These are phyloP conservation scores for Bufotes viridis DNA, from an alignment of 2,797 vertebrate species.

Conservation along the genomic window DNA sequence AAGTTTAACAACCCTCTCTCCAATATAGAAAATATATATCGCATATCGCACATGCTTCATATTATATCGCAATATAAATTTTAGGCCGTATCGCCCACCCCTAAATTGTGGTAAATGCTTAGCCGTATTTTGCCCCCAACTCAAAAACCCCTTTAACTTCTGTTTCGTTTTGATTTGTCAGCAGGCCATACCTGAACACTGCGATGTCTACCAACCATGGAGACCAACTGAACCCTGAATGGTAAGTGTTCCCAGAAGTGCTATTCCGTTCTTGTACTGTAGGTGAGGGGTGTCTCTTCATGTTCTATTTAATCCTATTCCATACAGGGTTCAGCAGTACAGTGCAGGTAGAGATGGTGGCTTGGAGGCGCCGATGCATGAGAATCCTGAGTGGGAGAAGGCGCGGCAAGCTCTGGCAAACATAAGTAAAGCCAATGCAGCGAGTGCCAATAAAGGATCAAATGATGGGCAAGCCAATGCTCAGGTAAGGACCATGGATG, in stretches of 20 bases:
- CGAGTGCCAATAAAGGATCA: conserved; percentile 73
- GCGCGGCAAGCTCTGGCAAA: conserved; percentile 90
- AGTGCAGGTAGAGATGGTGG: conserved; percentile 66
- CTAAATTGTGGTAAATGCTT: too few species aligned
- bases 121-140: too few species aligned
- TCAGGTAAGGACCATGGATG: conserved; percentile 72
- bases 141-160: too few species aligned
- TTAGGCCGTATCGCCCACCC: too few species aligned
- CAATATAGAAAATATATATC: too few species aligned
- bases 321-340: conserved; percentile 48
- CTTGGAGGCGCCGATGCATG: conserved; percentile 81
- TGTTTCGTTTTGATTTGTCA: background rate
- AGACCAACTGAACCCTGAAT: conserved; percentile 44
- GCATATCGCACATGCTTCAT: too few species aligned
- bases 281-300: background rate
- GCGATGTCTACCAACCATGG: conserved; percentile 44
- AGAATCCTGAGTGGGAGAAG: conserved; percentile 95
- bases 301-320: background rate
- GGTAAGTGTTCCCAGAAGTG: conserved; percentile 5
- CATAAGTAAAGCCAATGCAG: conserved; percentile 83
- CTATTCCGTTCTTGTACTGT: background rate
- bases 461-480: conserved; percentile 71
- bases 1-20: too few species aligned
- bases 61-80: too few species aligned
- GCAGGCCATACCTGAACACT: background rate